Conservation (phyloP, 2,113 vertebrate genomes). For the Eptesicus fuscus region DNA sequence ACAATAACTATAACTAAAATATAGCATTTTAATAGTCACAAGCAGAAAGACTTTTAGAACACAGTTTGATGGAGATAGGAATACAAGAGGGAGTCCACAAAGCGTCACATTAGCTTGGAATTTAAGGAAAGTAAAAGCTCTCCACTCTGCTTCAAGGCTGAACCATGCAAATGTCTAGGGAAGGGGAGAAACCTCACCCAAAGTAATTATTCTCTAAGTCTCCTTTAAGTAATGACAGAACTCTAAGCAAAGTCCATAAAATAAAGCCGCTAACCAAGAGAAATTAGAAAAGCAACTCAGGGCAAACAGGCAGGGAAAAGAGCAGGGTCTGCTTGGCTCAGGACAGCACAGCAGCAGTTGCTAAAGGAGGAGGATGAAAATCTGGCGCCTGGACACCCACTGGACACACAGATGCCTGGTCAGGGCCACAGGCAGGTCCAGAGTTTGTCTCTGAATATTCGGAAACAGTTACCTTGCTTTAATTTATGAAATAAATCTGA, state of each 20-base stretch:
- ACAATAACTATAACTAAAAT: not conserved
- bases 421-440: not conserved
- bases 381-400: not conserved
- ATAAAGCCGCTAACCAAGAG: not conserved
- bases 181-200: not conserved
- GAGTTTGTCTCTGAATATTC: not conserved
- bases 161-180: not conserved
- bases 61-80: not conserved
- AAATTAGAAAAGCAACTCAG: not conserved
- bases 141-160: not conserved
- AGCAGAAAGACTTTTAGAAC: not conserved
- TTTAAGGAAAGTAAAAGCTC: not conserved
- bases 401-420: fast-evolving
- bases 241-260: not conserved
- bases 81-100: not conserved
- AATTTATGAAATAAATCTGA: not conserved
- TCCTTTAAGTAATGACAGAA: not conserved
- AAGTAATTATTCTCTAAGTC: not conserved
- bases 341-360: not conserved
- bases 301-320: not conserved
- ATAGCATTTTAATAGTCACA: not conserved
- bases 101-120: not conserved
- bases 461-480: slow-evolving; percentile 24
- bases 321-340: not conserved
- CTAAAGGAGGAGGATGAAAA: not conserved